Conservation (phyloP, 2,888 invertebrate genomes). For the Elmis aenea region DNA sequence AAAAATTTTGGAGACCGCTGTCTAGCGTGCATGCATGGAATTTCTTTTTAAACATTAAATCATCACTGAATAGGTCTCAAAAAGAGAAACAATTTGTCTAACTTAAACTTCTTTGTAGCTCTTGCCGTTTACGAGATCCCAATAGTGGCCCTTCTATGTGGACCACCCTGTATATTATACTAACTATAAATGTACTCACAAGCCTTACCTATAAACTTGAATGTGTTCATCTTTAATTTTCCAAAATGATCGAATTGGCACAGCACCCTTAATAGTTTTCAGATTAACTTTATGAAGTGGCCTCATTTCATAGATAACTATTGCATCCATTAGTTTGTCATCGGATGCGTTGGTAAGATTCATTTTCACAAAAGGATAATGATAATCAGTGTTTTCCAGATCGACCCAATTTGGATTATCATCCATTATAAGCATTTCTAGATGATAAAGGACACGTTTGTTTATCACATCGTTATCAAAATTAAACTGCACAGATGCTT, state of each 20-base stretch:
- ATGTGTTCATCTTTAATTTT: constrained; percentile 2
- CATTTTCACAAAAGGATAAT: constrained; percentile 6
- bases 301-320: neutral
- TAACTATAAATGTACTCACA: too few species aligned
- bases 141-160: too few species aligned
- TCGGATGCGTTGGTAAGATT: neutral
- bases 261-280: neutral
- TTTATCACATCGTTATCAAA: neutral
- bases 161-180: too few species aligned
- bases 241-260: constrained; percentile 4
- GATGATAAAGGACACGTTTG: neutral
- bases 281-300: neutral
- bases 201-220: constrained; percentile 5
- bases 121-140: too few species aligned
- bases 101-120: too few species aligned
- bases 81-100: too few species aligned
- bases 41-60: too few species aligned
- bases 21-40: too few species aligned
- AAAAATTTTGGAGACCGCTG: too few species aligned
- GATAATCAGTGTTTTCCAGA: neutral
- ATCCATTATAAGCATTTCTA: constrained; percentile 4
- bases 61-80: too few species aligned
- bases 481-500: neutral
- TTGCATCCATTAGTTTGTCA: neutral
- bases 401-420: constrained; percentile 2